Evolutionary conservation across 2,797 vertebrate species (phyloP).

Genomic region (Enoplosus armatus): DNA sequence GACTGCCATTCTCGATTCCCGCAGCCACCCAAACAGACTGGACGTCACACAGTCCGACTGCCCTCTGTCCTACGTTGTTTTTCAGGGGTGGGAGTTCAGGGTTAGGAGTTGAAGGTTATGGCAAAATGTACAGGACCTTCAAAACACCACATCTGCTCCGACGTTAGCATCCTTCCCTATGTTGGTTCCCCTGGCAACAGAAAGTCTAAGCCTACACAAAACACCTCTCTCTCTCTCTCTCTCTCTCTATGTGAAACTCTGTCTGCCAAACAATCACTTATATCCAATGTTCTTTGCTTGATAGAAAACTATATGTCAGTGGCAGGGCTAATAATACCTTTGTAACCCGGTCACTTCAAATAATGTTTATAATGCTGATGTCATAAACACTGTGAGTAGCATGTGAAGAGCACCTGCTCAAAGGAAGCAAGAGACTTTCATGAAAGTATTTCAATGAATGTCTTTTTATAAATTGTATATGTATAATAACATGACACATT

Average conservation of each 20-base stretch:
- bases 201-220: constrained; percentile 58
- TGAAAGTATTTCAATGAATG: not conserved
- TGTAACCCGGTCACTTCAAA: not conserved
- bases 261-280: constrained; percentile 45
- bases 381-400: not conserved
- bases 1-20: constrained; percentile 70
- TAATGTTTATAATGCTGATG: constrained; percentile 2
- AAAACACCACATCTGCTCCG: constrained; percentile 20
- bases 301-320: constrained; percentile 8
- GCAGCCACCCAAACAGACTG: constrained; percentile 8
- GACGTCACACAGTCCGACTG: not conserved
- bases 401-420: not conserved
- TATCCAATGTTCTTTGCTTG: constrained; percentile 18
- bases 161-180: constrained; percentile 46
- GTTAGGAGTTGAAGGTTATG: constrained; percentile 27
- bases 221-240: constrained; percentile 27
- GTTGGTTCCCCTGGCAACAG: constrained; percentile 69
- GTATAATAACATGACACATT: not conserved
- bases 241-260: constrained; percentile 22
- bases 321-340: not conserved
- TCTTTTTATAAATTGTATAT: not conserved
- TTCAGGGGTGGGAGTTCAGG: constrained; percentile 12
- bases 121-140: constrained; percentile 35
- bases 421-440: not conserved
- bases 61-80: not conserved